These are phyloP conservation scores for Charaxes varanes DNA, from an alignment of 1,140 invertebrate genomes.

Conservation along the genomic window DNA sequence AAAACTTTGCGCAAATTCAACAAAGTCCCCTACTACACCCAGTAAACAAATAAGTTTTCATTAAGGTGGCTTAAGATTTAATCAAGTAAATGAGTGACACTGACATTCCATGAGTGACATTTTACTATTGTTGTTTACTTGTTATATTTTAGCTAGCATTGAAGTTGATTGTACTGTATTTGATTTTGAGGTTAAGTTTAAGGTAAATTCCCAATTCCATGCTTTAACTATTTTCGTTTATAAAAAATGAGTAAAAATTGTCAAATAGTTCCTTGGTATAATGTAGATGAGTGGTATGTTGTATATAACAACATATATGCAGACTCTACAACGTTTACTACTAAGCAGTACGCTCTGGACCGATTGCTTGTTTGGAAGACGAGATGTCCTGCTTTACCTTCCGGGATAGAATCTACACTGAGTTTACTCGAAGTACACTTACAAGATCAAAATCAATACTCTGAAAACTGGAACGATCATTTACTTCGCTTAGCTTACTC, in stretches of 20 bases:
- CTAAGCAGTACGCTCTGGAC: slow-evolving; percentile 67
- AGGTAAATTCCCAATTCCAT: too few species aligned
- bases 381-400: slow-evolving; percentile 77
- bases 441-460: slow-evolving; percentile 33
- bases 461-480: slow-evolving; percentile 45
- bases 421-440: slow-evolving; percentile 76
- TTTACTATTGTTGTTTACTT: too few species aligned
- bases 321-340: slow-evolving; percentile 40
- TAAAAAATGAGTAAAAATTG: slow-evolving; percentile 23
- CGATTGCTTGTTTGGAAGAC: slow-evolving; percentile 77
- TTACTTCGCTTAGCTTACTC: slow-evolving; percentile 76
- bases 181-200: too few species aligned
- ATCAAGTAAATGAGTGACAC: too few species aligned
- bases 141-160: too few species aligned
- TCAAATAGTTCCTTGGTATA: slow-evolving; percentile 57
- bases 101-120: too few species aligned
- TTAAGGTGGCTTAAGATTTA: too few species aligned
- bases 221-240: too few species aligned
- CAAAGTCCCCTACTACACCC: too few species aligned
- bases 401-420: slow-evolving; percentile 80
- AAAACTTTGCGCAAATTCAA: too few species aligned
- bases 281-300: slow-evolving; percentile 75
- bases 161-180: too few species aligned
- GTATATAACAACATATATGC: slow-evolving; percentile 75
- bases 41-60: too few species aligned